phyloP scores from a whole-genome alignment of 2,888 invertebrate species.

The Cheilosia vulpina region DNA sequence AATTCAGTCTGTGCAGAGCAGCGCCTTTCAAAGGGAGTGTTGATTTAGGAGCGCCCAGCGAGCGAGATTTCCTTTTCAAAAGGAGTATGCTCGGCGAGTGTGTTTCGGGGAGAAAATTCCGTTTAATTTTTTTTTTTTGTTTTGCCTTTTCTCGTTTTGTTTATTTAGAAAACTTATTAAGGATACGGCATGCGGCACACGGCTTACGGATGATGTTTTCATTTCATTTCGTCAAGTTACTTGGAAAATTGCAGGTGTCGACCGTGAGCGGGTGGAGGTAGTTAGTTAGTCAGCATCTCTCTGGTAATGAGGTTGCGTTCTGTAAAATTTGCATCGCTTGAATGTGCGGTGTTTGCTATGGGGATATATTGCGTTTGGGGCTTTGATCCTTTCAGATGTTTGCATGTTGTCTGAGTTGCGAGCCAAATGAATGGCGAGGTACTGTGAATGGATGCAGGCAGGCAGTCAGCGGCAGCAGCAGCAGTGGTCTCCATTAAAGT shows the following conservation, averaged over 20 bases:
- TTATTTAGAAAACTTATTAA: conserved; percentile 74
- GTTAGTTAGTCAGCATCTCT: conserved; percentile 62
- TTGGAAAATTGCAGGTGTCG: conserved; percentile 74
- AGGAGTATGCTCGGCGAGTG: background rate
- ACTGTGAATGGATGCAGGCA: conserved; percentile 39
- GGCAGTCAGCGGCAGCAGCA: conserved; percentile 28
- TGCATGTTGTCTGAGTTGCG: conserved; percentile 52
- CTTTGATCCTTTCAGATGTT: conserved; percentile 45
- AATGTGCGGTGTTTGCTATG: conserved; percentile 30
- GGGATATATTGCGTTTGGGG: conserved; percentile 52
- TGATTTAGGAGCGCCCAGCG: conserved; percentile 32
- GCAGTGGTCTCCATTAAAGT: conserved; percentile 66
- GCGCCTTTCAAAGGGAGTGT: conserved; percentile 55
- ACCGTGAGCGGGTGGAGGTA: conserved; percentile 29
- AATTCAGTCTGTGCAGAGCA: conserved; percentile 43
- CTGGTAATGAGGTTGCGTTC: conserved; percentile 63
- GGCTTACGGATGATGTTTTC: conserved; percentile 59
- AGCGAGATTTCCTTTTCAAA: conserved; percentile 15
- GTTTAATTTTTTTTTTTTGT: conserved; percentile 9
- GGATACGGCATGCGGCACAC: conserved; percentile 21
- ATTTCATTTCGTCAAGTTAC: conserved; percentile 74
- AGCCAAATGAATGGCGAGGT: conserved; percentile 40
- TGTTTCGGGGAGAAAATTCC: background rate
- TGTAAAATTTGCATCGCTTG: background rate
- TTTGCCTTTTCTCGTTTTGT: conserved; percentile 7